Evolutionary conservation across 2,888 invertebrate genomes (phyloP).

Genomic region (Dryocosmus kuriphilus): DNA sequence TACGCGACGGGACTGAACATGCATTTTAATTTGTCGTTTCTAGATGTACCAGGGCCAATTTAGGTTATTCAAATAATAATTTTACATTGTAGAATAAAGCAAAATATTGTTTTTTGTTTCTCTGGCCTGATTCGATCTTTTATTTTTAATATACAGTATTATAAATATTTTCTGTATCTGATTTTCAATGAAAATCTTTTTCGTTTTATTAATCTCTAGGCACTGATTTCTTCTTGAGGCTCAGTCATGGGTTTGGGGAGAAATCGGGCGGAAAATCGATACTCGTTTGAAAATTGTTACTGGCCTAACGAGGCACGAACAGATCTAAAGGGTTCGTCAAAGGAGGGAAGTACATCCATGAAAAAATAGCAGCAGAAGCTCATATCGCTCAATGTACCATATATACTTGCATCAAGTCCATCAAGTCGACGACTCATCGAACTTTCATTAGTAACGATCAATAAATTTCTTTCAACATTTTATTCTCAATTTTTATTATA

Average conservation of each 20-base stretch:
- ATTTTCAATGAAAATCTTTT: neutral
- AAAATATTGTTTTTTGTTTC: too few relatives aligned
- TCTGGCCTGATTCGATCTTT: neutral
- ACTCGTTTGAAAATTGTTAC: conserved; percentile 36
- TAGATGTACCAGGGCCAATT: too few relatives aligned
- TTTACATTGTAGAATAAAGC: too few relatives aligned
- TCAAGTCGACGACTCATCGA: conserved; percentile 30
- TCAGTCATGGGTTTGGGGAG: conserved; percentile 46
- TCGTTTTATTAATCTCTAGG: conserved; percentile 1
- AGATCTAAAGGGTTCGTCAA: conserved; percentile 20
- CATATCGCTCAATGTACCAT: conserved; percentile 38
- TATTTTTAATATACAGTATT: neutral
- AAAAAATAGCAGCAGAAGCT: conserved; percentile 31
- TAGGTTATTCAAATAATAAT: too few relatives aligned
- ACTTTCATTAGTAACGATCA: conserved; percentile 21
- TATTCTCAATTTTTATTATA: neutral
- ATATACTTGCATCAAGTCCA: neutral
- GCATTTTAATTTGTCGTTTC: too few relatives aligned
- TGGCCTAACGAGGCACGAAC: conserved; percentile 34
- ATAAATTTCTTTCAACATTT: neutral
- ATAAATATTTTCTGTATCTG: neutral
- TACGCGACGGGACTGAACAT: too few relatives aligned
- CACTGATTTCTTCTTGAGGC: conserved; percentile 39
- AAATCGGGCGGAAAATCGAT: conserved; percentile 53
- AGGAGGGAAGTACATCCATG: conserved; percentile 8